Percentiles rank a stretch among this genome's conserved stretches.
Evolutionary conservation across 2,888 invertebrate species (phyloP).

Genomic region (Ischnus inquisitorius): DNA sequence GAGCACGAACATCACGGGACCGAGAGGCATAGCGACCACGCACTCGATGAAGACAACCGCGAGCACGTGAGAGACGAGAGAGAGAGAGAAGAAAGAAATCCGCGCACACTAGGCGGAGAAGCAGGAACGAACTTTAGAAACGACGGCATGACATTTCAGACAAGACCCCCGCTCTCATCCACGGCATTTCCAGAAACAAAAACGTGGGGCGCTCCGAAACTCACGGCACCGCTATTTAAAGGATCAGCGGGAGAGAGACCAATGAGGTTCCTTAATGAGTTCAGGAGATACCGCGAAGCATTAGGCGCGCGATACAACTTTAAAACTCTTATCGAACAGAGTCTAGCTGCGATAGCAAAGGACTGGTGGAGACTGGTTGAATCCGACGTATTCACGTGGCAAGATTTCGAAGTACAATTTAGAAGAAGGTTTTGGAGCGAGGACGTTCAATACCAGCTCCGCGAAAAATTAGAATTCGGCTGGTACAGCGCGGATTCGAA

Average conservation of each 20-base stretch:
- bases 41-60: too few species aligned
- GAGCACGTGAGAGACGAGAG: too few species aligned
- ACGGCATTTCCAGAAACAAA: not conserved
- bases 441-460: not conserved
- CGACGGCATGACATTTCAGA: too few species aligned
- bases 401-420: not conserved
- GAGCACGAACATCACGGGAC: too few species aligned
- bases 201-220: constrained; percentile 3
- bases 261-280: not conserved
- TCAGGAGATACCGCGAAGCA: not conserved
- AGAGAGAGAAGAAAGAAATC: too few species aligned
- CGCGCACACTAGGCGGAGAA: not conserved
- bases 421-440: constrained; percentile 11
- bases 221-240: not conserved
- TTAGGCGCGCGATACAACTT: not conserved
- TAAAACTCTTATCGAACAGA: constrained; percentile 3
- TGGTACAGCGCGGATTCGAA: not conserved
- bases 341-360: not conserved
- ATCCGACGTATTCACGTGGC: not conserved
- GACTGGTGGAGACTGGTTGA: constrained; percentile 14
- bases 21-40: too few species aligned
- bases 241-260: not conserved
- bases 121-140: too few species aligned
- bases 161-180: too few species aligned
- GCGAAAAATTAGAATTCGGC: not conserved